Percentiles rank a stretch among this genome's conserved stretches.
These are phyloP conservation scores for Pimpla rufipes DNA, from an alignment of 2,888 invertebrate genomes.

Conservation along the genomic window DNA sequence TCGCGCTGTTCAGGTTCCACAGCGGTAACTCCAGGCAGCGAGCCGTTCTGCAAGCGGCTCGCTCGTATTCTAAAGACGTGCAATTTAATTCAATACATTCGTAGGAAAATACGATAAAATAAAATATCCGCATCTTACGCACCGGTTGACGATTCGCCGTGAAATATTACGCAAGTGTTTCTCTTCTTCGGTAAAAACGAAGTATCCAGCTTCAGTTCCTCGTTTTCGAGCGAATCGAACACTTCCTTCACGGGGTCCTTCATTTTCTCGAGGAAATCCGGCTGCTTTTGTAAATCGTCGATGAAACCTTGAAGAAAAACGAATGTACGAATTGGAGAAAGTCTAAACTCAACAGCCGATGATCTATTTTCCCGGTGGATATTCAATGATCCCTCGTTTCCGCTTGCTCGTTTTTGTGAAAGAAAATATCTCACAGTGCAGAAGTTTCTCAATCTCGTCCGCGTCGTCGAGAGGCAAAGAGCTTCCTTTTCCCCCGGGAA, in stretches of 20 bases:
- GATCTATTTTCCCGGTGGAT: neutral
- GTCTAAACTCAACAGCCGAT: neutral
- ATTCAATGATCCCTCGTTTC: neutral
- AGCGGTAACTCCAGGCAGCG: slow-evolving; percentile 74
- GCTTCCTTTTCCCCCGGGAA: slow-evolving; percentile 2
- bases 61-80: slow-evolving; percentile 85
- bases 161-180: slow-evolving; percentile 85
- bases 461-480: slow-evolving; percentile 40
- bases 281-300: slow-evolving; percentile 71
- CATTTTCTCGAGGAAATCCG: slow-evolving; percentile 71
- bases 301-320: slow-evolving; percentile 73
- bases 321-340: neutral
- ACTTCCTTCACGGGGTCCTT: slow-evolving; percentile 80
- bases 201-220: slow-evolving; percentile 28
- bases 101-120: no score
- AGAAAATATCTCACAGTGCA: slow-evolving; percentile 71
- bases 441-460: slow-evolving; percentile 72
- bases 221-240: slow-evolving; percentile 69
- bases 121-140: no score
- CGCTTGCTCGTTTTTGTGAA: neutral
- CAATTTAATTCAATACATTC: no score
- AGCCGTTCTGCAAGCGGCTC: slow-evolving; percentile 85
- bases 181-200: slow-evolving; percentile 66
- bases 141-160: slow-evolving; percentile 85
- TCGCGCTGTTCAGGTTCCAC: slow-evolving; percentile 74